phyloP scores from a whole-genome alignment of 2,888 invertebrate species.

The Neoitamus cyanurus region DNA sequence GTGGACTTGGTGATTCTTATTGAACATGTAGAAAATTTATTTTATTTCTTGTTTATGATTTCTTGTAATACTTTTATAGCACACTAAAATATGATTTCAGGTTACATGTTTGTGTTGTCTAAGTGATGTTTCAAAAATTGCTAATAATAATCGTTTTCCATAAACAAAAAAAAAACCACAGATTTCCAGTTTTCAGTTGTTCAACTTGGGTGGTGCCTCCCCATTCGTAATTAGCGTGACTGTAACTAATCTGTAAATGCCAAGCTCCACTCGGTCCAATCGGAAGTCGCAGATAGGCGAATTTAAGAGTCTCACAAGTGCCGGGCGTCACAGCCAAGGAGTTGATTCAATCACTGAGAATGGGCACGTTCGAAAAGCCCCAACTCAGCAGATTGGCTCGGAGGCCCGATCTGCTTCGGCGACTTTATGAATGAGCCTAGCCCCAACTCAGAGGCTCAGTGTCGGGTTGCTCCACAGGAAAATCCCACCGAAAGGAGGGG shows the following conservation, averaged over 20 bases:
- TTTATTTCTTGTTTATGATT: too few species aligned
- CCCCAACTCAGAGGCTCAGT: neutral
- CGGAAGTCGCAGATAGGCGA: neutral
- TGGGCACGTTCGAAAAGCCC: neutral
- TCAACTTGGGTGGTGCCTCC: neutral
- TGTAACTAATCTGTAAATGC: neutral
- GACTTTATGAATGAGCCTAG: slow-evolving; percentile 10
- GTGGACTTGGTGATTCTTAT: too few species aligned
- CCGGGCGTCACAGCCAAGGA: neutral
- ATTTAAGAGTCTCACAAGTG: neutral
- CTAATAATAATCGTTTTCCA: too few species aligned
- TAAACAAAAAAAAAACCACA: too few species aligned
- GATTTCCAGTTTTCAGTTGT: too few species aligned
- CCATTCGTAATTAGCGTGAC: neutral
- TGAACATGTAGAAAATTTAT: too few species aligned
- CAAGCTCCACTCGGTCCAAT: neutral
- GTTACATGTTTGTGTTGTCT: too few species aligned
- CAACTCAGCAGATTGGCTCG: neutral
- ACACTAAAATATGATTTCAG: too few species aligned
- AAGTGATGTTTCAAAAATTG: too few species aligned
- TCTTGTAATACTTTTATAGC: too few species aligned
- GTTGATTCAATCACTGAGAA: neutral
- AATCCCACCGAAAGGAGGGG: slow-evolving; percentile 4
- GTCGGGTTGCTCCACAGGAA: neutral
- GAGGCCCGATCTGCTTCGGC: neutral